These are phyloP conservation scores for Aix galericulata DNA, from an alignment of 2,113 vertebrate species.

Conservation along the genomic window DNA sequence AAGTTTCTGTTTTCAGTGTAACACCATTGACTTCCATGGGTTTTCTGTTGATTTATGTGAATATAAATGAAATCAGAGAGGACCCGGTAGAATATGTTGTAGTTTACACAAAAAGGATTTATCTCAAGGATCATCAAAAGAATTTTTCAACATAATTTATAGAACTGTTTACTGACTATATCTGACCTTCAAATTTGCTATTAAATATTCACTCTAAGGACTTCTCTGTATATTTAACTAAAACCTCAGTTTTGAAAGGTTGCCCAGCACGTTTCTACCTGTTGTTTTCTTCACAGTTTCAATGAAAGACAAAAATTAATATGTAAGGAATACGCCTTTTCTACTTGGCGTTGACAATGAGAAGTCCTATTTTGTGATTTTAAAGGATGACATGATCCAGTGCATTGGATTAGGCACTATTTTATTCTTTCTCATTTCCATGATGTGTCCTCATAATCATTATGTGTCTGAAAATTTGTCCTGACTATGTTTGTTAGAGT, in stretches of 20 bases:
- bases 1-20: not conserved
- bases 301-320: not conserved
- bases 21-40: constrained; percentile 2
- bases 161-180: constrained; percentile 56
- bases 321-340: not conserved
- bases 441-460: not conserved
- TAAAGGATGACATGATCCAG: not conserved
- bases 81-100: constrained; percentile 20
- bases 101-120: constrained; percentile 52
- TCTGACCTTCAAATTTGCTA: constrained; percentile 58
- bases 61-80: constrained; percentile 22
- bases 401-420: not conserved
- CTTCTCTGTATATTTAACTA: constrained; percentile 37
- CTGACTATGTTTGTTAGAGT: not conserved
- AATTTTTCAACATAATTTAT: constrained; percentile 45
- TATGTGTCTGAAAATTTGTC: not conserved
- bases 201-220: constrained; percentile 54
- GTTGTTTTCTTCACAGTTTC: not conserved
- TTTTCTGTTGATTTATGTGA: constrained; percentile 45
- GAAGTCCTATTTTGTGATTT: not conserved
- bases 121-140: constrained; percentile 5
- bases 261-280: not conserved
- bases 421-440: not conserved
- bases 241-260: constrained; percentile 16
- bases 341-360: not conserved